Base-by-base conservation (phyloP, 2,888 invertebrate genomes). In the Ctena decussata region DNA sequence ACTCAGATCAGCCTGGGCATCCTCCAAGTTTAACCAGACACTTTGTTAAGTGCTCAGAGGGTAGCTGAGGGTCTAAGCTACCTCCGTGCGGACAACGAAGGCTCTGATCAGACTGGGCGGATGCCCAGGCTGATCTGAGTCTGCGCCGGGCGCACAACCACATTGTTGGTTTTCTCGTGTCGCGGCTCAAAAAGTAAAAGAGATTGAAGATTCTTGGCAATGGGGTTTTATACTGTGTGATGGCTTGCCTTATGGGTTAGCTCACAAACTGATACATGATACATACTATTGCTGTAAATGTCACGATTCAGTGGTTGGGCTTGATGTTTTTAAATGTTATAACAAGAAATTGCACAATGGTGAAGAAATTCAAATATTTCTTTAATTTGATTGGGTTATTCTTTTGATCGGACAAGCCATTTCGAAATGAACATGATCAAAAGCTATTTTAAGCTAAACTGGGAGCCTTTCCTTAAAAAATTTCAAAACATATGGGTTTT, bases 371-470 rank as follows among this genome's bases (percentile, higher is more conserved):
- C 53, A 53, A 53, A 21, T 53, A 21, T 12, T 21, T 12, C 21
- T 15, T 53, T 8, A 53, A 24, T 72, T 72, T 72, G 72, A 72
- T 21, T 72, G 72, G 72, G 39, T 72, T n/a, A 15, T 41, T 44
- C 30, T 72, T 3, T n/a, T 37, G 8, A 72, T 72, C 21, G 72
- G 72, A n/a, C 1, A 21, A 15, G 72, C 1, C 72, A 72, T 30
- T 72, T 41, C 44, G 72, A 72, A 72, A 72, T 72, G 72, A 72
- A 72, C n/a, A 27, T 72, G 46, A 46, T 72, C 1, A 72, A 72
- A 72, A 41, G 41, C 8, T 72, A 44, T 44, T 44, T 72, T 44
- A 46, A 72, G 21, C 24, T 72, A 44, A 72, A 72, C 72, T 72
- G 72, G 72, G 72, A 41, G n/a, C 41, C 46, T 44, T 41, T 41